Evolutionary conservation across 2,888 invertebrate genomes (phyloP).

Genomic region (Tanaodytes sp.): DNA sequence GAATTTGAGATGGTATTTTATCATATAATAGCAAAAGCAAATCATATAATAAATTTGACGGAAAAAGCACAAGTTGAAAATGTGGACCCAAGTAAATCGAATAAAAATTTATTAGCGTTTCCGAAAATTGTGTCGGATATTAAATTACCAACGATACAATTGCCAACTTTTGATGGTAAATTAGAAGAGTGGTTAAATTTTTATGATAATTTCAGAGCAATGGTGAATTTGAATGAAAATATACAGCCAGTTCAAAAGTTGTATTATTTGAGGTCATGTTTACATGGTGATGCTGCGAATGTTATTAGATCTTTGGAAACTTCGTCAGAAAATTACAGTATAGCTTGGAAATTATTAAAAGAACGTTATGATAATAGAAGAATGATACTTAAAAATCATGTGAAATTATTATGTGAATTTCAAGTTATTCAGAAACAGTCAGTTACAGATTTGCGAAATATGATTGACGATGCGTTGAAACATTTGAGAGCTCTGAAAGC

Average conservation of each 20-base stretch:
- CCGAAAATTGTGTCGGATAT: conserved; percentile 20
- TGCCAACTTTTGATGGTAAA: conserved; percentile 18
- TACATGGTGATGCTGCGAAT: conserved; percentile 27
- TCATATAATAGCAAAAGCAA: conserved; percentile 21
- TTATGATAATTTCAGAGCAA: conserved; percentile 43
- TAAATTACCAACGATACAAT: conserved; percentile 22
- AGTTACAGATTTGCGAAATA: conserved; percentile 7
- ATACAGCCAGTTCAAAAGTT: conserved; percentile 47
- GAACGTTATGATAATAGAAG: conserved; percentile 27
- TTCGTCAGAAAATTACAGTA: conserved; percentile 30
- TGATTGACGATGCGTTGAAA: conserved; percentile 13
- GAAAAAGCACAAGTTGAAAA: background rate
- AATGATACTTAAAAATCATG: conserved; percentile 10
- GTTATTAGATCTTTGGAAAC: conserved; percentile 37
- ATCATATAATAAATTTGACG: conserved; percentile 9
- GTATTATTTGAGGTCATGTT: conserved; percentile 39
- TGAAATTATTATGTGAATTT: background rate
- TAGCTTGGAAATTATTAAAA: conserved; percentile 30
- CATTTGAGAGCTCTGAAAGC: conserved; percentile 27
- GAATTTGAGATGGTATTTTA: conserved; percentile 20
- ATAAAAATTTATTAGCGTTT: background rate
- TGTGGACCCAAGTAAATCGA: background rate
- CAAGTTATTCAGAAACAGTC: background rate
- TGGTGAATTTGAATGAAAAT: conserved; percentile 45
- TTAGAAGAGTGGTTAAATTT: conserved; percentile 33